These are phyloP conservation scores for Notechis scutatus DNA, from an alignment of 2,113 vertebrate species.

Conservation along the genomic window DNA sequence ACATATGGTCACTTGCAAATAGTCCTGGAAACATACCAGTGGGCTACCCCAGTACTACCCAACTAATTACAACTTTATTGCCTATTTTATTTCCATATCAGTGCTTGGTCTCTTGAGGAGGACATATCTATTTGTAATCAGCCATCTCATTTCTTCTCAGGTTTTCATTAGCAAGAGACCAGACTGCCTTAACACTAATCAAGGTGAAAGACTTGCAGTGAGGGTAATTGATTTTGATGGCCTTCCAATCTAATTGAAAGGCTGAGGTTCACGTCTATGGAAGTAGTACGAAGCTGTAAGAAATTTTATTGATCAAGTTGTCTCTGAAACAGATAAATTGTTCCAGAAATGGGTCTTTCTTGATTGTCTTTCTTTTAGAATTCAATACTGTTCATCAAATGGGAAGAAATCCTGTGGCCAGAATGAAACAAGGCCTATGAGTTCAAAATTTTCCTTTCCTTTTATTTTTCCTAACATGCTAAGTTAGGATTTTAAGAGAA, in stretches of 20 bases:
- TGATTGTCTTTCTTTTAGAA: neutral
- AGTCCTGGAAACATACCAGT: neutral
- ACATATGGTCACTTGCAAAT: neutral
- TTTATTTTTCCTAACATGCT: neutral
- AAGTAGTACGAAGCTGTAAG: neutral
- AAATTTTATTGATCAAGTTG: neutral
- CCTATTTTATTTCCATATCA: neutral
- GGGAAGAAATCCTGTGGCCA: neutral
- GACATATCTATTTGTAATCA: neutral
- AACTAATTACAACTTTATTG: neutral
- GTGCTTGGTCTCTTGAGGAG: neutral
- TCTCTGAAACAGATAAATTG: neutral
- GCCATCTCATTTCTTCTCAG: neutral
- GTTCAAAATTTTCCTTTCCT: neutral
- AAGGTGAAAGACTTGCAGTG: neutral
- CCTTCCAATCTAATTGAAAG: neutral
- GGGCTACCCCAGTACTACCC: neutral
- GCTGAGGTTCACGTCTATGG: neutral
- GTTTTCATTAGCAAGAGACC: neutral
- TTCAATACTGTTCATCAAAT: neutral
- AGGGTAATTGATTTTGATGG: neutral
- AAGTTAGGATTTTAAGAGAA: neutral
- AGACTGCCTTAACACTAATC: neutral
- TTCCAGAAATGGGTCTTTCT: neutral
- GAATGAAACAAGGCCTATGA: conserved; percentile 14